Conservation (phyloP, 2,888 invertebrate genomes). For the Lagria hirta region DNA sequence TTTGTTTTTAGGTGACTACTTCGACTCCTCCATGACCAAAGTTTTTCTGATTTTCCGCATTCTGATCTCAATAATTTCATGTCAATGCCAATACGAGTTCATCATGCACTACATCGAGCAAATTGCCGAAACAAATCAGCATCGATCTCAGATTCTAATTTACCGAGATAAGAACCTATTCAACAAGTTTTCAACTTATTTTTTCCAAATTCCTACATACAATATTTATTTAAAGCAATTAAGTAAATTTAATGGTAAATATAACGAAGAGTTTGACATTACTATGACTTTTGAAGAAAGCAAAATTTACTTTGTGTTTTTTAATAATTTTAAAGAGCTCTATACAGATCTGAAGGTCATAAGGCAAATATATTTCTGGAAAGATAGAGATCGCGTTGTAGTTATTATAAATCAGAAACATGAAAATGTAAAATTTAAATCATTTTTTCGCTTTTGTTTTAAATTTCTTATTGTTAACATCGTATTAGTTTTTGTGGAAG, state of each 20-base stretch:
- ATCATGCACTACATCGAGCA: constrained; percentile 3
- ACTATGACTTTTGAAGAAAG: constrained; percentile 25
- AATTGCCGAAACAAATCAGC: constrained; percentile 7
- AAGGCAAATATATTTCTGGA: constrained; percentile 22
- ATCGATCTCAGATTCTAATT: constrained; percentile 9
- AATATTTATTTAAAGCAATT: constrained; percentile 12
- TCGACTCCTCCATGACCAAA: no score
- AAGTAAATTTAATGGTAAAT: constrained; percentile 16
- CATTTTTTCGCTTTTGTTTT: constrained; percentile 12
- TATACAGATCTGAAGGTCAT: constrained; percentile 1
- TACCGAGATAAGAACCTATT: constrained; percentile 5
- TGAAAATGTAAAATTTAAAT: constrained; percentile 1
- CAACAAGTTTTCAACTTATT: constrained; percentile 2
- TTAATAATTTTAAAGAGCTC: constrained; percentile 13
- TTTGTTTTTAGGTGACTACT: no score
- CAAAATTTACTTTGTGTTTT: constrained; percentile 24
- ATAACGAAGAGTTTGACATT: constrained; percentile 6
- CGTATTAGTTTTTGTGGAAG: constrained; percentile 5
- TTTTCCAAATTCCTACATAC: constrained; percentile 7
- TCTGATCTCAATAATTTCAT: no score
- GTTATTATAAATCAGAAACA: constrained; percentile 8
- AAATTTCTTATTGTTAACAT: constrained; percentile 18
- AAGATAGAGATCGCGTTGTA: constrained; percentile 18
- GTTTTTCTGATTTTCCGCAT: constrained; percentile 10
- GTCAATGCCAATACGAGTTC: not conserved